Percentiles rank a stretch among this genome's conserved stretches.
Evolutionary conservation across 1,140 invertebrate genomes (phyloP).

Genomic region (Nymphalis io): DNA sequence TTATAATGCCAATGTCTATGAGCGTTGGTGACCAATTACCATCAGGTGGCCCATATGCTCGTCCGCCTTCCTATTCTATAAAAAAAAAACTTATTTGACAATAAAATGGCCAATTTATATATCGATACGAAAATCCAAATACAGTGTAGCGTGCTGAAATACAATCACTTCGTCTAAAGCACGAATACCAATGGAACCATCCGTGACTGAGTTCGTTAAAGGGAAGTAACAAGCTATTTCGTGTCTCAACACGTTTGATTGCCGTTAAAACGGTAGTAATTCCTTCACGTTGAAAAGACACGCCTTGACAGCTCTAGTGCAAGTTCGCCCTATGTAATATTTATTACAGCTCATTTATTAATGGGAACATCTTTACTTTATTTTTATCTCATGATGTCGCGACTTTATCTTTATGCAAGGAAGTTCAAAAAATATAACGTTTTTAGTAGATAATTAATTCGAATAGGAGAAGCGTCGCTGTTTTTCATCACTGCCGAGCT

Average conservation of each 20-base stretch:
- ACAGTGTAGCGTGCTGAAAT: conserved; percentile 14
- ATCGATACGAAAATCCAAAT: neutral
- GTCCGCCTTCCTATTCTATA: too few species aligned
- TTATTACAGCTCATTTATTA: neutral
- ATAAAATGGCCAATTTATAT: neutral
- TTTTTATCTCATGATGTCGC: neutral
- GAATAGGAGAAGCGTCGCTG: too few species aligned
- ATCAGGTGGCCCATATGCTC: too few species aligned
- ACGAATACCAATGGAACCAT: conserved; percentile 28
- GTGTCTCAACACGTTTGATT: conserved; percentile 35
- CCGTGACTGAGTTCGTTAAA: conserved; percentile 32
- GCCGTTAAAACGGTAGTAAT: conserved; percentile 23
- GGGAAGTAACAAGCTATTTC: conserved; percentile 31
- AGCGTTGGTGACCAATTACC: too few species aligned
- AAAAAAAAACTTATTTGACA: too few species aligned
- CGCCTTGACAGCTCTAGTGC: conserved; percentile 15
- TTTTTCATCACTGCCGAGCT: too few species aligned
- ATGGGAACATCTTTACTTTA: neutral
- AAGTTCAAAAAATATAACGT: too few species aligned
- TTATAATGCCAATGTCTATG: too few species aligned
- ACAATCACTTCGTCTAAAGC: conserved; percentile 12
- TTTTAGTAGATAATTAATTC: too few species aligned
- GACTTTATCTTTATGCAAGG: too few species aligned
- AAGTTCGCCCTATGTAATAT: conserved; percentile 11
- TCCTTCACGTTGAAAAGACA: conserved; percentile 18